Conservation (phyloP, 2,888 invertebrate genomes). For the Tinea semifulvella region DNA sequence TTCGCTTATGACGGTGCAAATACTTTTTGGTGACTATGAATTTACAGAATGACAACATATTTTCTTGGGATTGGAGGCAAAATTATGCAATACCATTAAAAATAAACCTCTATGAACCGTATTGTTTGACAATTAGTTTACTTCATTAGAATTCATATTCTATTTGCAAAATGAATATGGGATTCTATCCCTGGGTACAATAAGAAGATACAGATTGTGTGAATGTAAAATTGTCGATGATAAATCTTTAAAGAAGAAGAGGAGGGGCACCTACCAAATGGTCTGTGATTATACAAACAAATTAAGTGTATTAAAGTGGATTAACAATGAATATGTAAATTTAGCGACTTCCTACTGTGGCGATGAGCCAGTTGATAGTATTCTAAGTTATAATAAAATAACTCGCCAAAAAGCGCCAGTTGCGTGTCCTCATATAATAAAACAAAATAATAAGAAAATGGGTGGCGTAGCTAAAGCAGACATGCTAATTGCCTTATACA, state of each 20-base stretch:
- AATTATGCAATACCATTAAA: constrained; percentile 18
- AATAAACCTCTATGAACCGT: constrained; percentile 17
- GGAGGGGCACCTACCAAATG: constrained; percentile 17
- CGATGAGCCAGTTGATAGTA: constrained; percentile 9
- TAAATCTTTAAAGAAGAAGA: constrained; percentile 18
- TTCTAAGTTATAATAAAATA: constrained; percentile 1
- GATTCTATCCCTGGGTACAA: constrained; percentile 18
- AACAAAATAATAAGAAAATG: constrained; percentile 22
- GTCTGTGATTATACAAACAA: constrained; percentile 18
- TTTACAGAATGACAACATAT: constrained; percentile 17
- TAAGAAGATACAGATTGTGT: constrained; percentile 18
- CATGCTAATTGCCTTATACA: constrained; percentile 25
- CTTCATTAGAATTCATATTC: constrained; percentile 16
- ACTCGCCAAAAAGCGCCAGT: constrained; percentile 6
- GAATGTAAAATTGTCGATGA: constrained; percentile 15
- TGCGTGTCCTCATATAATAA: constrained; percentile 8
- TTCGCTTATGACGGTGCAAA: constrained; percentile 19
- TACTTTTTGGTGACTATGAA: constrained; percentile 15
- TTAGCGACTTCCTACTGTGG: constrained; percentile 20
- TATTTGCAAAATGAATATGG: constrained; percentile 18
- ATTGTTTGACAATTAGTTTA: constrained; percentile 19
- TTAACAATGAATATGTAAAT: constrained; percentile 17
- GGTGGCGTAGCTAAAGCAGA: constrained; percentile 22
- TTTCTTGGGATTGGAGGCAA: constrained; percentile 17
- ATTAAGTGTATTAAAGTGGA: constrained; percentile 19